These are phyloP conservation scores for Aphidius ervi DNA, from an alignment of 1,140 invertebrate genomes.

Conservation along the genomic window DNA sequence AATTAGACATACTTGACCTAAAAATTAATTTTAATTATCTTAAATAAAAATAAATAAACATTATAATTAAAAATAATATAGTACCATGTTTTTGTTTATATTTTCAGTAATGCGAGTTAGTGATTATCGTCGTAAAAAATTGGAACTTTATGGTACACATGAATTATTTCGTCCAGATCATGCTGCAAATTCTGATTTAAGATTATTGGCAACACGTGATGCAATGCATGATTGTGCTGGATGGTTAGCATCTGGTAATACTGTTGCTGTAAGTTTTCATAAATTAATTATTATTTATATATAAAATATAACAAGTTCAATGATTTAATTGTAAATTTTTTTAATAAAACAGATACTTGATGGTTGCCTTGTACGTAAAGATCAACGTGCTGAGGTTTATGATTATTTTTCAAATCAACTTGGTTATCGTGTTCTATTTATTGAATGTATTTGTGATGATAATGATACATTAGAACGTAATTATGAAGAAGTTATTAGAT, in stretches of 20 bases:
- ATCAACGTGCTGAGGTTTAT: slow-evolving; percentile 73
- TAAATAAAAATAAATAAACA: neutral
- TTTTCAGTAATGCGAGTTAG: slow-evolving; percentile 79
- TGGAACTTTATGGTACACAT: slow-evolving; percentile 73
- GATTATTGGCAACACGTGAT: slow-evolving; percentile 74
- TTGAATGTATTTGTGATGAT: slow-evolving; percentile 89
- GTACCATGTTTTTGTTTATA: too few species aligned
- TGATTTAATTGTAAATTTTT: slow-evolving; percentile 8
- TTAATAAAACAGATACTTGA: slow-evolving; percentile 74
- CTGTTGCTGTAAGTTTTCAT: slow-evolving; percentile 69
- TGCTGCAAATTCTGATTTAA: slow-evolving; percentile 70
- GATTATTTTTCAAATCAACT: slow-evolving; percentile 69
- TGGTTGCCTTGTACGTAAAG: slow-evolving; percentile 84
- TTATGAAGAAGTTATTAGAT: slow-evolving; percentile 85
- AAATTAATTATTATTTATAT: neutral
- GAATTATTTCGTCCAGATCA: slow-evolving; percentile 85
- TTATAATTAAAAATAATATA: slow-evolving; percentile 1
- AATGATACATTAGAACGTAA: slow-evolving; percentile 76
- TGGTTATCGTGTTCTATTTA: slow-evolving; percentile 84
- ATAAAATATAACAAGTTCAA: too few species aligned
- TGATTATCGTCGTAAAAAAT: slow-evolving; percentile 74
- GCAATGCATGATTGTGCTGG: slow-evolving; percentile 78
- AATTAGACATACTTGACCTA: neutral
- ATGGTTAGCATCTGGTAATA: slow-evolving; percentile 72
- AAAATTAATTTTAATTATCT: neutral